Evolutionary conservation across 92 coral and sea anemone species (phyloP).

Genomic region (Porites rus): DNA sequence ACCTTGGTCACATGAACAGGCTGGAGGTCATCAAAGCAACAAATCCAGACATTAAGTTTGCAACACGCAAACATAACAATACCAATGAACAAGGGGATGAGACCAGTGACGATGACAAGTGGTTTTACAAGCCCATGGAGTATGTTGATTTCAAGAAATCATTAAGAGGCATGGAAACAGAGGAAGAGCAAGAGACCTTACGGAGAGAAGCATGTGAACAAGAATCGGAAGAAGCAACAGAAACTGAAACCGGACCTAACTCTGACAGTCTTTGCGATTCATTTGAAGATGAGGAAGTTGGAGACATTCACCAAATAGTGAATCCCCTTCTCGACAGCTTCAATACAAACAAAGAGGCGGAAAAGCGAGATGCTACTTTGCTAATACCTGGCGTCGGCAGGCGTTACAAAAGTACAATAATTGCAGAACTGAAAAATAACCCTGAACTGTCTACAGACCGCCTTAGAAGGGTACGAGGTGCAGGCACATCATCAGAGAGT

Average conservation of each 20-base stretch:
- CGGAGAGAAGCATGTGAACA: constrained; percentile 40
- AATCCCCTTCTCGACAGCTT: constrained; percentile 47
- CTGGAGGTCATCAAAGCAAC: constrained; percentile 59
- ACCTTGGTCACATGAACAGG: constrained; percentile 66
- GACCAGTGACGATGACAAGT: constrained; percentile 24
- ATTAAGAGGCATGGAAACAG: constrained; percentile 58
- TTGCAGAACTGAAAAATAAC: constrained; percentile 54
- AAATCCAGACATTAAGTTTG: constrained; percentile 54
- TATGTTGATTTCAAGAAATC: constrained; percentile 54
- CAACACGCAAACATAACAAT: constrained; percentile 49
- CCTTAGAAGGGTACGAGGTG: constrained; percentile 53
- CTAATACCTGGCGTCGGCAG: constrained; percentile 57
- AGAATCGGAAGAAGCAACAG: constrained; percentile 16
- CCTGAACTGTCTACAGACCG: constrained; percentile 59
- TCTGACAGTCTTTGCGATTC: constrained; percentile 14
- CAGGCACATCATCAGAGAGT: background rate
- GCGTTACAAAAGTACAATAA: constrained; percentile 57
- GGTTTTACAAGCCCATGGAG: constrained; percentile 59
- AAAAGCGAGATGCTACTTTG: constrained; percentile 48
- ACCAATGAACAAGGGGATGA: constrained; percentile 30
- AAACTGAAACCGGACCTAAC: constrained; percentile 25
- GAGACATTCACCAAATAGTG: constrained; percentile 59
- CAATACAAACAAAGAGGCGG: background rate
- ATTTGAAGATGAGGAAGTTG: constrained; percentile 29
- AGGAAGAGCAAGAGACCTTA: constrained; percentile 62